Evolutionary conservation across 2,797 vertebrate species (phyloP), one percentile per base, ranked within the genome.

Genomic region (Coracias cyanogaster): DNA sequence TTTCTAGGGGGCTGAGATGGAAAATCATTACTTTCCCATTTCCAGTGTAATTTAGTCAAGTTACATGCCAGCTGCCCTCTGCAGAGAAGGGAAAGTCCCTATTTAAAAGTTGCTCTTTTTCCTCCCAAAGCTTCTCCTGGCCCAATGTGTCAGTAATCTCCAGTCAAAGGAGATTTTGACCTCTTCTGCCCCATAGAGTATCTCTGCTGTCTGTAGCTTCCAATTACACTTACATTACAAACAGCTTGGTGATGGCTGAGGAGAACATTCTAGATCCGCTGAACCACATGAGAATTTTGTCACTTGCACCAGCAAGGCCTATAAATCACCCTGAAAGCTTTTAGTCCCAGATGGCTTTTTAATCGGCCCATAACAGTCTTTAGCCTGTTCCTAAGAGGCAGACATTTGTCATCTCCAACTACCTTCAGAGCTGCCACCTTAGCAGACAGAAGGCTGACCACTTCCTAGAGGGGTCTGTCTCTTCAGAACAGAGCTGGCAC

Each of bases 21-120:
- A 64, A 93, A 93, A 88, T 8, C n/a, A 60, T 28, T 25, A 19
- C 15, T 94, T 97, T 78, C 69, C 65, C 57, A 67, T 81, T 96
- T 94, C 61, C 76, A 57, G 52, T 52, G 20, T 52, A 49, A 71
- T 91, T 81, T 86, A 83, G 24, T 54, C 85, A 58, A 81, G 28
- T 57, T 73, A 57, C 19, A 26, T 24, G 57, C 31, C 69, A 95
- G 65, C n/a, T 77, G 51, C 31, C 45, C 57, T 94, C 64, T 71
- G 20, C 48, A 87, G 35, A 83, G 76, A 55, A 87, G 78, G 39
- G 29, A 62, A 93, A 71, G 49, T 60, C 64, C 48, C 60, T 81
- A 2, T 52, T 86, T 64, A 61, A 67, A 28, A n/a, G 20, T 26
- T 60, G 26, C 37, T 85, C 13, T 28, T 97, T 91, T 82, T 43